Conservation (phyloP, 2,113 vertebrate genomes). For the Enhydra lutris region DNA sequence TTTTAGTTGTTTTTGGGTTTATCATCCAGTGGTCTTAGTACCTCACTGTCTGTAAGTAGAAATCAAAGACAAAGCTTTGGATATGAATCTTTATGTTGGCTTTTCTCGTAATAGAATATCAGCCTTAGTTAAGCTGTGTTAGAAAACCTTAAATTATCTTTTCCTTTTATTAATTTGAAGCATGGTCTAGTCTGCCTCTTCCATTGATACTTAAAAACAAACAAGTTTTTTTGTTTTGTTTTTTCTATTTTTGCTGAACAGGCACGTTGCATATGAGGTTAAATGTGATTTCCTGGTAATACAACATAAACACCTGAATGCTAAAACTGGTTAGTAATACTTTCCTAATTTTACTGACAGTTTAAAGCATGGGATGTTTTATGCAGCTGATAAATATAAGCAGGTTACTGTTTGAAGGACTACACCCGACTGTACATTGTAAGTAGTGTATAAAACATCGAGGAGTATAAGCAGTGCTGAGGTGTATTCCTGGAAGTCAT, state of each 20-base stretch:
- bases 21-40: slow-evolving; percentile 50
- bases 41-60: slow-evolving; percentile 32
- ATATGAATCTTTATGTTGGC: slow-evolving; percentile 16
- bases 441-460: slow-evolving; percentile 1
- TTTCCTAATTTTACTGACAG: slow-evolving; percentile 45
- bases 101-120: slow-evolving; percentile 54
- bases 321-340: slow-evolving; percentile 38
- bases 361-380: not conserved
- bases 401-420: slow-evolving; percentile 33
- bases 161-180: slow-evolving; percentile 49
- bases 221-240: slow-evolving; percentile 44
- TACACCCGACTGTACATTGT: slow-evolving; percentile 22
- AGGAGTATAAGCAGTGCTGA: slow-evolving; percentile 44
- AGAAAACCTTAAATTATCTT: not conserved
- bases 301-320: not conserved
- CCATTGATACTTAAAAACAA: slow-evolving; percentile 11
- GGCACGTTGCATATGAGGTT: not conserved
- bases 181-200: not conserved
- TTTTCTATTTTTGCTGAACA: slow-evolving; percentile 23
- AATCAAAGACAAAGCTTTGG: slow-evolving; percentile 37
- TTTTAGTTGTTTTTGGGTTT: slow-evolving; percentile 68
- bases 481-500: slow-evolving; percentile 69
- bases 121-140: not conserved
- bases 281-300: slow-evolving; percentile 35
- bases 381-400: slow-evolving; percentile 44